Evolutionary conservation across 1,140 invertebrate genomes (phyloP).

Genomic region (Manduca sexta): DNA sequence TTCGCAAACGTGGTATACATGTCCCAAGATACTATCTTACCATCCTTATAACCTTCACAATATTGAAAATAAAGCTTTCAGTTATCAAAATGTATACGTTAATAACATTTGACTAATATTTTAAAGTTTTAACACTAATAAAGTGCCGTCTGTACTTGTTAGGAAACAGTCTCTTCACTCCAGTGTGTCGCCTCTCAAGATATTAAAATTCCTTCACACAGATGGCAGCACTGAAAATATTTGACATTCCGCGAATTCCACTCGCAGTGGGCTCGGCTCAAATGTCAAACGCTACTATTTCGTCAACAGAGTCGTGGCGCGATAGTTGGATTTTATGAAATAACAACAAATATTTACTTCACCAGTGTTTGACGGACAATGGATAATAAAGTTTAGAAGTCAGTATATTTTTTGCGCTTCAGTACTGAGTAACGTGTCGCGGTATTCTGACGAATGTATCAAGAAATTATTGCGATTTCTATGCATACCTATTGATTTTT

Average conservation of each 20-base stretch:
- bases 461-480: conserved; percentile 43
- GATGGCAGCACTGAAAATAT: conserved; percentile 72
- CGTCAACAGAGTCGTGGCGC: conserved; percentile 71
- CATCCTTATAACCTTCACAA: background rate
- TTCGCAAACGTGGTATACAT: conserved; percentile 29
- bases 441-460: conserved; percentile 32
- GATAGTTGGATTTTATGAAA: conserved; percentile 70
- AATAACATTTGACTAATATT: background rate
- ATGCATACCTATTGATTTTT: conserved; percentile 65
- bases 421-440: conserved; percentile 32
- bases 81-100: background rate
- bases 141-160: background rate
- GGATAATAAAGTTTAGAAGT: conserved; percentile 51
- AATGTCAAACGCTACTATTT: conserved; percentile 75
- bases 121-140: background rate
- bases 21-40: conserved; percentile 28
- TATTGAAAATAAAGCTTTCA: background rate
- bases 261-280: conserved; percentile 71
- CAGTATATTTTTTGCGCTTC: conserved; percentile 35
- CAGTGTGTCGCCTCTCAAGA: conserved; percentile 47
- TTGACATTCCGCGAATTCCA: conserved; percentile 72
- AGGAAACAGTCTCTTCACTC: conserved; percentile 23
- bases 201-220: conserved; percentile 51
- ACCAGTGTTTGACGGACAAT: conserved; percentile 53
- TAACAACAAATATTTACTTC: conserved; percentile 60